Conservation (phyloP, 2,888 invertebrate species). For the Altica lythri region DNA sequence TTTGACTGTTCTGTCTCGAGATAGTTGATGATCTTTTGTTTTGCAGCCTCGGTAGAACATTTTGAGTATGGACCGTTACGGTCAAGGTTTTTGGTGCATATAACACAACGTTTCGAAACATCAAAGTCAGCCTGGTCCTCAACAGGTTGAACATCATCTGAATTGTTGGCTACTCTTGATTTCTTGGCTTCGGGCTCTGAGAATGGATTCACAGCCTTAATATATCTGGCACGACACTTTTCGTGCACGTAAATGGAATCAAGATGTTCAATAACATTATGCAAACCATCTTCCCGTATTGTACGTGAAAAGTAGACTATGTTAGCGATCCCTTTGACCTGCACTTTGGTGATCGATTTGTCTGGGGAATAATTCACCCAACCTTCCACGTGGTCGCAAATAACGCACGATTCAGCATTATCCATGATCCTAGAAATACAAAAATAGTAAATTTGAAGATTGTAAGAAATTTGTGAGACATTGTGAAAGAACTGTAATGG, state of each 20-base stretch:
- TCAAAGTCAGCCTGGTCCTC: not conserved
- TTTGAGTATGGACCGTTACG: not conserved
- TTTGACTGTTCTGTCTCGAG: not conserved
- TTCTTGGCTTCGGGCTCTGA: not conserved
- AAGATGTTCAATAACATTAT: not conserved
- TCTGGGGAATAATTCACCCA: slow-evolving; percentile 10
- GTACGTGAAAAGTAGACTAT: not conserved
- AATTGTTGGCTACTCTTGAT: not conserved
- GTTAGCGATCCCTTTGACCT: slow-evolving; percentile 28
- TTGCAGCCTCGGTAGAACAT: not conserved
- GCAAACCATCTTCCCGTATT: not conserved
- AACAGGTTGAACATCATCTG: not conserved
- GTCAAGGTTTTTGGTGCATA: not conserved
- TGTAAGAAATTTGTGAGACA: not conserved
- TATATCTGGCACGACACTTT: not conserved
- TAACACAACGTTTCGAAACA: not conserved
- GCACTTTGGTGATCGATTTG: slow-evolving; percentile 7
- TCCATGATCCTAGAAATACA: slow-evolving; percentile 6
- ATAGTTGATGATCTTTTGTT: not conserved
- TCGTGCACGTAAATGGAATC: not conserved
- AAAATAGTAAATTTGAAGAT: not conserved
- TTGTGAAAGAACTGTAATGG: slow-evolving; percentile 1
- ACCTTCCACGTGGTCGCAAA: slow-evolving; percentile 3
- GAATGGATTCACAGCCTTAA: not conserved
- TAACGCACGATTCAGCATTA: slow-evolving; percentile 5